Percentiles rank a stretch among this genome's conserved stretches.
These are phyloP conservation scores for Platysternon megacephalum DNA, from an alignment of 2,113 vertebrate species.

Conservation along the genomic window DNA sequence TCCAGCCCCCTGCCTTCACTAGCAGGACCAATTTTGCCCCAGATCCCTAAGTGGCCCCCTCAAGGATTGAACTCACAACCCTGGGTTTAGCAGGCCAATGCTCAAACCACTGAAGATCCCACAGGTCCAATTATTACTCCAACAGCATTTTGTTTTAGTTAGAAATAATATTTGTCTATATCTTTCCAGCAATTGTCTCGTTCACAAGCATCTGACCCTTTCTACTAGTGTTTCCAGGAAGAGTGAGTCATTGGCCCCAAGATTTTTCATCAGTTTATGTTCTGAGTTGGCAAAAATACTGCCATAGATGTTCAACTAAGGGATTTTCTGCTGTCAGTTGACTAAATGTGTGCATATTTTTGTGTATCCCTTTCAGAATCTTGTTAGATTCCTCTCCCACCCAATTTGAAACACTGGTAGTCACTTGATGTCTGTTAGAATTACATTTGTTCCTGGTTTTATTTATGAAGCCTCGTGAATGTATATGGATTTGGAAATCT, in stretches of 20 bases:
- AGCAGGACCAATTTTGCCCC: too few relatives aligned
- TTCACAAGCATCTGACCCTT: slow-evolving; percentile 55
- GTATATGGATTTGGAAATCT: background rate
- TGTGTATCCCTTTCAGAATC: background rate
- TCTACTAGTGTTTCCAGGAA: slow-evolving; percentile 53
- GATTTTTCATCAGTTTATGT: background rate
- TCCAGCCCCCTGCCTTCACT: too few relatives aligned
- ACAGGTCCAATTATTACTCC: background rate
- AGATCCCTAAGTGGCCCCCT: too few relatives aligned
- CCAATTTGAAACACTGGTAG: background rate
- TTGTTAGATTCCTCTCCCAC: background rate
- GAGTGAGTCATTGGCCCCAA: slow-evolving; percentile 51
- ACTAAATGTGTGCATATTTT: background rate
- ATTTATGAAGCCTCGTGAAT: slow-evolving; percentile 5
- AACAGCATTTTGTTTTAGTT: background rate
- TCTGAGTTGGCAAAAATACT: background rate
- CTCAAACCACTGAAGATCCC: background rate
- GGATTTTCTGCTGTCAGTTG: background rate
- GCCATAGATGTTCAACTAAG: background rate
- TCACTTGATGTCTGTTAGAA: background rate
- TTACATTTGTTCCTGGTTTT: background rate
- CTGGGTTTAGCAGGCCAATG: too few relatives aligned
- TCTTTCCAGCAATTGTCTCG: slow-evolving; percentile 69
- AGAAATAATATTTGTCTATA: slow-evolving; percentile 20
- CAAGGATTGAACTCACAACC: too few relatives aligned